These are phyloP conservation scores for Elymnias hypermnestra DNA, from an alignment of 1,140 invertebrate genomes.

Conservation along the genomic window DNA sequence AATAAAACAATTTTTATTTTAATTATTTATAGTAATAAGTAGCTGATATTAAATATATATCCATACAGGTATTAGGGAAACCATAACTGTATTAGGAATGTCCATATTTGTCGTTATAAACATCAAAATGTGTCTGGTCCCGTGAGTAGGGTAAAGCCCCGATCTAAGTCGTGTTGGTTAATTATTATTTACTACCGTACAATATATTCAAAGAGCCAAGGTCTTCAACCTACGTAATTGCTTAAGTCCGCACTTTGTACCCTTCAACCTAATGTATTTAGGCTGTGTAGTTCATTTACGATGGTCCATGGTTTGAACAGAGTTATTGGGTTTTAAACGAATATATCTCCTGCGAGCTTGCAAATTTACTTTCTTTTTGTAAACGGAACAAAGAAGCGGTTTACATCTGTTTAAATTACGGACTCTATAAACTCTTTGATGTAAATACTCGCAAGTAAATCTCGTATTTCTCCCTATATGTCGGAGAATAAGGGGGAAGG, in stretches of 20 bases:
- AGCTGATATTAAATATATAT: no score
- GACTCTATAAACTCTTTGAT: no score
- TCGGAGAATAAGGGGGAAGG: no score
- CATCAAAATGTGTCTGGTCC: slow-evolving; percentile 11
- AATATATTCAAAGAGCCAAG: slow-evolving; percentile 9
- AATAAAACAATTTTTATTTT: no score
- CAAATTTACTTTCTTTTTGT: background rate
- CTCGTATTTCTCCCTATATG: no score
- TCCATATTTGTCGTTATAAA: slow-evolving; percentile 7
- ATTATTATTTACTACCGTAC: slow-evolving; percentile 18
- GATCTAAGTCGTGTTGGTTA: slow-evolving; percentile 13
- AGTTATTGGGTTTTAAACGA: slow-evolving; percentile 2
- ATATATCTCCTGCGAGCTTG: slow-evolving; percentile 1
- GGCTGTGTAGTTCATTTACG: slow-evolving; percentile 6
- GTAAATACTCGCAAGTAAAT: no score
- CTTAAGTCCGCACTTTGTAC: slow-evolving; percentile 15
- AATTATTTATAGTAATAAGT: no score
- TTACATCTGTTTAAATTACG: no score
- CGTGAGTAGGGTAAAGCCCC: slow-evolving; percentile 9
- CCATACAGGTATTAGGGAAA: no score
- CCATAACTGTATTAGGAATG: background rate
- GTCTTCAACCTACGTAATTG: slow-evolving; percentile 14
- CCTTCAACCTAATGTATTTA: slow-evolving; percentile 8
- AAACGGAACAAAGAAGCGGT: no score
- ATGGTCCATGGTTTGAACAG: background rate